Evolutionary conservation across 2,113 vertebrate genomes (phyloP).

Genomic region (Mus pahari): DNA sequence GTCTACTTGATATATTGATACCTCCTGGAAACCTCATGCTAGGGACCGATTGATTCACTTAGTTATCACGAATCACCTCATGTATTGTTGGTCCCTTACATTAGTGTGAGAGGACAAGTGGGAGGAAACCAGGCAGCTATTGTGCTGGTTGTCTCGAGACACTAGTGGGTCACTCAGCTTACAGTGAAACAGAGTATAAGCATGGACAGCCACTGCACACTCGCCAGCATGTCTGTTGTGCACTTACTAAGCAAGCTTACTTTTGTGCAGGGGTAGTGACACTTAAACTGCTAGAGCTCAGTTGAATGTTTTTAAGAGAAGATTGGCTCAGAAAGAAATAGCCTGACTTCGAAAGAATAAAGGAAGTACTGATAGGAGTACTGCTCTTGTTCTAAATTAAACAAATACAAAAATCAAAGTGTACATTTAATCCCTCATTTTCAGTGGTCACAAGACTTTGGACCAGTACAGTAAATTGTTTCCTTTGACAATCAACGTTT

Average conservation of each 20-base stretch:
- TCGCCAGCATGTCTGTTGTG: not conserved
- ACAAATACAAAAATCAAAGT: conserved; percentile 74
- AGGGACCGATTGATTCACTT: not conserved
- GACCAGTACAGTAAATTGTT: conserved; percentile 84
- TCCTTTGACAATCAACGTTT: conserved; percentile 84
- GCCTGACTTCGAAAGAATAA: conserved; percentile 59
- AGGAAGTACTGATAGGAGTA: conserved; percentile 64
- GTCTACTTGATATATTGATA: not conserved
- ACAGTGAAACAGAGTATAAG: not conserved
- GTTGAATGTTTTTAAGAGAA: conserved; percentile 22
- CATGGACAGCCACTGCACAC: not conserved
- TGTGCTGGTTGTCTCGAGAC: conserved; percentile 12
- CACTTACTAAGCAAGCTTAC: not conserved
- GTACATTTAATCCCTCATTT: conserved; percentile 83
- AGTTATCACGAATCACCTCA: not conserved
- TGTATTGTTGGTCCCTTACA: not conserved
- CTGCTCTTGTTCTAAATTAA: conserved; percentile 77
- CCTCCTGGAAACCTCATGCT: not conserved
- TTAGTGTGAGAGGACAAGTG: not conserved
- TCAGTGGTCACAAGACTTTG: conserved; percentile 82
- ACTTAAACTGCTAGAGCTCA: conserved; percentile 13
- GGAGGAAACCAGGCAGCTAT: not conserved
- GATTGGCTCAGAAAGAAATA: conserved; percentile 49
- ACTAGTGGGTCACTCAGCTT: conserved; percentile 43
- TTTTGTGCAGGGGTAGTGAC: conserved; percentile 42